These are phyloP conservation scores for Balearica regulorum DNA, from an alignment of 2,797 vertebrate genomes.

Conservation along the genomic window DNA sequence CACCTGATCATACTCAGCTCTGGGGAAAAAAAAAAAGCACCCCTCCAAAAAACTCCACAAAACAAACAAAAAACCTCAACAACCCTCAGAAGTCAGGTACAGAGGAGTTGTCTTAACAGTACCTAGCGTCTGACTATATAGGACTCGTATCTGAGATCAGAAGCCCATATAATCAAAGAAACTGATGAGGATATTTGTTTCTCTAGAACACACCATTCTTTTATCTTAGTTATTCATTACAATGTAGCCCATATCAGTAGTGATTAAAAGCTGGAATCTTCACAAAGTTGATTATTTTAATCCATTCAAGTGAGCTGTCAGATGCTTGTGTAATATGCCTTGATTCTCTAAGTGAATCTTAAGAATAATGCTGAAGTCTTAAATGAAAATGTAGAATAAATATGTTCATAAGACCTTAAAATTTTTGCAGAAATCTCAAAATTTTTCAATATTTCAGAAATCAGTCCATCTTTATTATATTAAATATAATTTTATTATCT, in stretches of 20 bases:
- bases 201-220: background rate
- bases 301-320: background rate
- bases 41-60: background rate
- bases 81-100: background rate
- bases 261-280: background rate
- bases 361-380: background rate
- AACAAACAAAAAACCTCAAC: too few relatives aligned
- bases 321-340: background rate
- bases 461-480: background rate
- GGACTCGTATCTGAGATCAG: background rate
- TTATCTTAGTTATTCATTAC: background rate
- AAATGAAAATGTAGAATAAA: background rate
- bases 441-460: background rate
- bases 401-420: background rate
- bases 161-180: background rate
- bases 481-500: background rate
- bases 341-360: background rate
- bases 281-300: background rate
- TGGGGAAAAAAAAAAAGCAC: background rate
- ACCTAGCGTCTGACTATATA: background rate
- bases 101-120: background rate
- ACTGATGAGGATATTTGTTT: background rate
- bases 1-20: rapidly evolving
- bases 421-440: background rate
- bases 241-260: background rate